A percentile compares a stretch with the other conserved stretches of the same genome.
These are phyloP conservation scores for Petrocephalus schoutedeni DNA, from an alignment of 2,797 vertebrate species.

Conservation along the genomic window DNA sequence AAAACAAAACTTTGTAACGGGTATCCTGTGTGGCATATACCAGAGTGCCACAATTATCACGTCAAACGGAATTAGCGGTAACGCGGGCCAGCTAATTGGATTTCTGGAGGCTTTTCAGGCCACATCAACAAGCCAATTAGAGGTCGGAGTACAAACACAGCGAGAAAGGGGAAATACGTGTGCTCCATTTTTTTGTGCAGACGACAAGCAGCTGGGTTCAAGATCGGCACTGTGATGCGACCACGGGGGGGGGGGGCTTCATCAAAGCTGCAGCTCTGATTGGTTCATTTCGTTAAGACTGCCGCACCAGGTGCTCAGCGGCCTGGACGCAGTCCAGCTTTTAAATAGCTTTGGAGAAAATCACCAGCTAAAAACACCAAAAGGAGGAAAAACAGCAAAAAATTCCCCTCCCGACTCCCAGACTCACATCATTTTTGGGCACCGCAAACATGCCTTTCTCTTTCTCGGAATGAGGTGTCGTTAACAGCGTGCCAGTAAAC, in stretches of 20 bases:
- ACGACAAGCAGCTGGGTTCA: slow-evolving; percentile 22
- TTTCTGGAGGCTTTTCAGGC: slow-evolving; percentile 6
- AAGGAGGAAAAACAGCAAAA: not conserved
- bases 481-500: not conserved
- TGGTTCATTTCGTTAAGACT: not conserved
- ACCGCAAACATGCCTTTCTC: not conserved
- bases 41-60: slow-evolving; percentile 33
- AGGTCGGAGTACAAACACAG: not conserved
- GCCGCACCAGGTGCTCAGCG: not conserved
- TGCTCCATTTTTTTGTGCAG: not conserved
- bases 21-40: slow-evolving; percentile 8
- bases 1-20: not conserved
- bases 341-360: not conserved
- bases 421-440: not conserved
- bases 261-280: not conserved
- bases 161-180: slow-evolving; percentile 19
- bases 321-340: not conserved
- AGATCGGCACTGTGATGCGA: slow-evolving; percentile 13
- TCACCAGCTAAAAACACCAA: not conserved
- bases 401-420: not conserved
- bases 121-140: slow-evolving; percentile 20
- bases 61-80: slow-evolving; percentile 19
- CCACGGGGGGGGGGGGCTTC: not conserved
- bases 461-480: not conserved
- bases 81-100: slow-evolving; percentile 25